Evolutionary conservation across 2,888 invertebrate genomes (phyloP), one percentile per base, ranked within the genome.

Genomic region (Cheiracanthium punctorium): DNA sequence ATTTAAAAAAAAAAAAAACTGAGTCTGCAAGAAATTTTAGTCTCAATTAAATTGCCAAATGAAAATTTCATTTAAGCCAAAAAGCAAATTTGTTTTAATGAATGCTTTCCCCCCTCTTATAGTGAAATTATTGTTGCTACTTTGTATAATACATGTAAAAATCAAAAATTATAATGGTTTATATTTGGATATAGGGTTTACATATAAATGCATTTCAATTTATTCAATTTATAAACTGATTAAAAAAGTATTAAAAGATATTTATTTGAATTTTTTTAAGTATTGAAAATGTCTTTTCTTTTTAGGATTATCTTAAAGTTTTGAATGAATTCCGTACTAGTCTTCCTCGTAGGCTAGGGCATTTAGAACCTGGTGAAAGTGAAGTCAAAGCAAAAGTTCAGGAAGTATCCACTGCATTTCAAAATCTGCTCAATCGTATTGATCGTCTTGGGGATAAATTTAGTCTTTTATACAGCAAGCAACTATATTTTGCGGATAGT

Each of bases 281-380:
- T n/a, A 20, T 37, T 48, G n/a, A 71, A 5, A n/a, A 37, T 37
- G 10, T 37, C 10, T 37, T 85, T 65, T 28, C 82, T n/a, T 89
- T 90, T 90, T 77, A 95, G 94, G 96, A 97, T 90, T 97, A 96
- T 92, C 93, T 97, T 8, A 93, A 94, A 24, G 93, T 95, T 52
- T 93, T 97, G 43, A 97, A 97, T 92, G 96, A 96, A 89, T 97
- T 96, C 93, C 94, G 97, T 89, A 96, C 96, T 0, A 94, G 95
- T 24, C 92, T 97, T 28, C 97, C 97, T 0, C 88, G 85, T 41
- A 86, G 97, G 0, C 92, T 97, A 87, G 94, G 96, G 0, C 96
- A 96, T 92, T 94, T 97, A 77, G 94, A 95, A 89, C 95, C 95
- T 64, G 94, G 95, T 89, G 95, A 95, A 88, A 95, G 95, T 72